A percentile compares a stretch with the other conserved stretches of the same genome.
phyloP scores from a whole-genome alignment of 1,140 invertebrate genomes.

The Cyclina sinensis region DNA sequence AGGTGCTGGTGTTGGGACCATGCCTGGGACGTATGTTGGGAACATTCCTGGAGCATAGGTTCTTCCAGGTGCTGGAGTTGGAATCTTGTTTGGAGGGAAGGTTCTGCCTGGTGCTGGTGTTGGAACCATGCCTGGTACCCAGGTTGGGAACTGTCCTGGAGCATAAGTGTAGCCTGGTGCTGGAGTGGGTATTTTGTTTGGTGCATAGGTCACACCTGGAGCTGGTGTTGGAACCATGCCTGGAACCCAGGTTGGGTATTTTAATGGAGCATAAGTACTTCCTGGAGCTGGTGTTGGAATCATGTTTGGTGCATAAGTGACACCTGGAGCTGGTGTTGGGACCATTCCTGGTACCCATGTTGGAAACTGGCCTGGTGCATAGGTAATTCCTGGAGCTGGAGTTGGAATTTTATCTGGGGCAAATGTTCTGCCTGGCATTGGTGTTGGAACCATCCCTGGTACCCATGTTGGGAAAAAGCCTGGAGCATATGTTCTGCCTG shows the following conservation, averaged over 20 bases:
- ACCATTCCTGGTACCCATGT: constrained; percentile 59
- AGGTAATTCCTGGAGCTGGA: constrained; percentile 68
- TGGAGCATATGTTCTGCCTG: constrained; percentile 70
- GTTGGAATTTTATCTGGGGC: constrained; percentile 68
- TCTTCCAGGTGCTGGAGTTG: constrained; percentile 59
- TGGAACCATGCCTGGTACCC: constrained; percentile 58
- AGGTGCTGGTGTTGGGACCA: constrained; percentile 67
- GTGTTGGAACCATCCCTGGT: constrained; percentile 49
- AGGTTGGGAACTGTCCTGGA: constrained; percentile 64
- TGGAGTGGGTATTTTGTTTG: constrained; percentile 69
- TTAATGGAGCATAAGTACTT: constrained; percentile 55
- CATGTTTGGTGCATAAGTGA: constrained; percentile 63
- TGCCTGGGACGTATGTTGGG: constrained; percentile 57
- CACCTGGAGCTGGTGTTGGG: constrained; percentile 59
- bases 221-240: constrained; percentile 60
- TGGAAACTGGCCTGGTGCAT: constrained; percentile 64
- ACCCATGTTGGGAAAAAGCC: constrained; percentile 68
- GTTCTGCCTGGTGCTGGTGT: constrained; percentile 17
- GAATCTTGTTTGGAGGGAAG: constrained; percentile 29
- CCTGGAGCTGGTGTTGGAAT: constrained; percentile 70
- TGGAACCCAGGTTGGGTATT: constrained; percentile 63
- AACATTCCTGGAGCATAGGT: constrained; percentile 63
- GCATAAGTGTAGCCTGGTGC: constrained; percentile 72
- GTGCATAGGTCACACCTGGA: constrained; percentile 71
- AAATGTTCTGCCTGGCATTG: constrained; percentile 72